Evolutionary conservation across 1,140 invertebrate genomes (phyloP).

Genomic region (Hyposmocoma kahamanoa): DNA sequence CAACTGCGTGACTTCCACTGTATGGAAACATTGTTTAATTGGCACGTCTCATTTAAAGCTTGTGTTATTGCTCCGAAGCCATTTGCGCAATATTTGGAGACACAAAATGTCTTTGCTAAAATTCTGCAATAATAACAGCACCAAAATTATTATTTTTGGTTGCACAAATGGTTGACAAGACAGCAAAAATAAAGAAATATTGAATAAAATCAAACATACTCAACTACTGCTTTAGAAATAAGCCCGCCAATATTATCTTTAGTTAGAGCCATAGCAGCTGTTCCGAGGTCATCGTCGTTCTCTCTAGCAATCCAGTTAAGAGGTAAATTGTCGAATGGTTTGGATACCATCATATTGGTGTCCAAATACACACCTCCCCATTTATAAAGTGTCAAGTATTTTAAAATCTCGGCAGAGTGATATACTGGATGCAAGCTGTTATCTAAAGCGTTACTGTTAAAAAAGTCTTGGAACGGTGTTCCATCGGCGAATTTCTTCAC

Average conservation of each 20-base stretch:
- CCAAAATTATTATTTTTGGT: background rate
- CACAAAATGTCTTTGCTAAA: background rate
- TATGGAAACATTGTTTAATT: too few relatives aligned
- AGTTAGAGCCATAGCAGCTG: slow-evolving; percentile 3
- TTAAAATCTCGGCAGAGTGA: slow-evolving; percentile 5
- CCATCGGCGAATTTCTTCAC: background rate
- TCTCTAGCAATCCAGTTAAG: slow-evolving; percentile 12
- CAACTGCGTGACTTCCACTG: too few relatives aligned
- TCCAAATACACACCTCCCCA: slow-evolving; percentile 14
- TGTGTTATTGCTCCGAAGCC: background rate
- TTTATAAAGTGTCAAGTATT: slow-evolving; percentile 14
- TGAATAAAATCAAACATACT: background rate
- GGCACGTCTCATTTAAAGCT: background rate
- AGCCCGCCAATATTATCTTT: slow-evolving; percentile 11
- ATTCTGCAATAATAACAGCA: background rate
- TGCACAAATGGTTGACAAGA: background rate
- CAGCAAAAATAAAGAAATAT: background rate
- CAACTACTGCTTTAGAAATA: background rate
- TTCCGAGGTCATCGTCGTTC: background rate
- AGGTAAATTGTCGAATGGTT: slow-evolving; percentile 6
- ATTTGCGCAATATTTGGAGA: background rate
- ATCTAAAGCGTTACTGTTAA: background rate
- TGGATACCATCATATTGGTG: slow-evolving; percentile 13
- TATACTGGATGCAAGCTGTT: background rate
- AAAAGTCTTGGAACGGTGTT: background rate